Conservation (phyloP, 2,113 vertebrate genomes). For the Marcusenius ussheri region DNA sequence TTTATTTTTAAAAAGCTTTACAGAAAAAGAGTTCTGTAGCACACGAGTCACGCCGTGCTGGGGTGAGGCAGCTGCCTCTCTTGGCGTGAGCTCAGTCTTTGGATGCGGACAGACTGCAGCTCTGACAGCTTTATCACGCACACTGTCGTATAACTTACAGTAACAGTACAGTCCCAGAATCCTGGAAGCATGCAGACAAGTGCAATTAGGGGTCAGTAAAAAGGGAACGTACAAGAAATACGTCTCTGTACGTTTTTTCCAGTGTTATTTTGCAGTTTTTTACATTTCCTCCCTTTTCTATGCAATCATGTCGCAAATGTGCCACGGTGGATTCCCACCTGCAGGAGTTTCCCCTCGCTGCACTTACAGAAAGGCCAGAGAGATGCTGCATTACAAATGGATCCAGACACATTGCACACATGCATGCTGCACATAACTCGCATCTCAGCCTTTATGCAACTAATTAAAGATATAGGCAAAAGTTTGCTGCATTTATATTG, state of each 20-base stretch:
- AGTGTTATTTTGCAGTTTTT: neutral
- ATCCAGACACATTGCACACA: neutral
- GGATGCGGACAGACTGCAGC: neutral
- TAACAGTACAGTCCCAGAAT: neutral
- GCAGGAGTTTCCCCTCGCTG: neutral
- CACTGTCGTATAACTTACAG: neutral
- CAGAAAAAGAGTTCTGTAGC: neutral
- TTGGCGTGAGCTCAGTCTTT: neutral
- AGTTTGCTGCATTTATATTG: neutral
- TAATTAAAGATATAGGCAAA: neutral
- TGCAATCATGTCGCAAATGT: neutral
- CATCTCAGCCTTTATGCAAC: neutral
- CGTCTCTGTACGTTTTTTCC: neutral
- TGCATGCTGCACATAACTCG: neutral
- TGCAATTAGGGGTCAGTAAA: neutral
- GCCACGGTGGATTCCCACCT: neutral
- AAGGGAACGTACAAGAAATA: neutral
- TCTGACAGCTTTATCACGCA: neutral
- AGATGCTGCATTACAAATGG: neutral
- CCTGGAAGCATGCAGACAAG: neutral
- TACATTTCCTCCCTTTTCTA: neutral
- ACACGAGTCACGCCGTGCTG: neutral
- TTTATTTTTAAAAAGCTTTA: neutral
- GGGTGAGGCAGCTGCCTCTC: neutral
- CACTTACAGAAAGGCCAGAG: neutral